phyloP scores from a whole-genome alignment of 2,797 vertebrate species.

The Molossus alvarezi region DNA sequence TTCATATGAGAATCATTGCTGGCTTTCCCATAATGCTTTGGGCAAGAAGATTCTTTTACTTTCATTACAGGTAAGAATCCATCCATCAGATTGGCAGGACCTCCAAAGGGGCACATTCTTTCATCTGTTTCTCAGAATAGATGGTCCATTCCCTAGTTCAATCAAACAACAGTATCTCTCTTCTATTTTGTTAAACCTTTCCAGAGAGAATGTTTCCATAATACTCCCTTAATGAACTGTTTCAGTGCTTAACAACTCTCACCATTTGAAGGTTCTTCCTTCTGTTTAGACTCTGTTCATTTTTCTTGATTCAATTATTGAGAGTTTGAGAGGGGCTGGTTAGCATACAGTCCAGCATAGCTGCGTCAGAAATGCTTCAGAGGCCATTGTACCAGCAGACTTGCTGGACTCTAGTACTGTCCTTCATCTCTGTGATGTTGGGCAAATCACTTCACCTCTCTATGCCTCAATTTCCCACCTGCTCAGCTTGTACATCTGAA shows the following conservation, averaged over 20 bases:
- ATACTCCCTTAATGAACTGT: background rate
- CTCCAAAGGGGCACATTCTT: background rate
- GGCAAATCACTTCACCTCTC: background rate
- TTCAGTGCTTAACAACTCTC: background rate
- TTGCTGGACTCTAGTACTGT: background rate
- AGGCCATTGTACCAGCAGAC: background rate
- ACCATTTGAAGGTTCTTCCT: background rate
- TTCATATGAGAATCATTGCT: background rate
- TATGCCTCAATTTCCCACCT: background rate
- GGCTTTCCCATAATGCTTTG: background rate
- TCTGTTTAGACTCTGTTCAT: background rate
- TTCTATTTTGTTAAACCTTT: slow-evolving; percentile 9
- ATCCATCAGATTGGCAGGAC: background rate
- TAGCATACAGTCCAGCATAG: background rate
- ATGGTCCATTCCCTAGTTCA: background rate
- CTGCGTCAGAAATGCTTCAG: background rate
- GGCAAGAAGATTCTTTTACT: background rate
- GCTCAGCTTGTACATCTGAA: background rate
- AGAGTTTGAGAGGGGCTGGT: background rate
- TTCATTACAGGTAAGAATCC: slow-evolving; percentile 31
- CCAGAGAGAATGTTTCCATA: background rate
- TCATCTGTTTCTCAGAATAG: slow-evolving; percentile 42
- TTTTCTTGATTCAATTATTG: background rate
- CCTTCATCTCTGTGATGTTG: background rate
- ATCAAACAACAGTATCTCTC: background rate